Percentiles rank a stretch among this genome's conserved stretches.
Conservation (phyloP, 92 coral and sea anemone genomes). For the Micromussa lordhowensis region DNA sequence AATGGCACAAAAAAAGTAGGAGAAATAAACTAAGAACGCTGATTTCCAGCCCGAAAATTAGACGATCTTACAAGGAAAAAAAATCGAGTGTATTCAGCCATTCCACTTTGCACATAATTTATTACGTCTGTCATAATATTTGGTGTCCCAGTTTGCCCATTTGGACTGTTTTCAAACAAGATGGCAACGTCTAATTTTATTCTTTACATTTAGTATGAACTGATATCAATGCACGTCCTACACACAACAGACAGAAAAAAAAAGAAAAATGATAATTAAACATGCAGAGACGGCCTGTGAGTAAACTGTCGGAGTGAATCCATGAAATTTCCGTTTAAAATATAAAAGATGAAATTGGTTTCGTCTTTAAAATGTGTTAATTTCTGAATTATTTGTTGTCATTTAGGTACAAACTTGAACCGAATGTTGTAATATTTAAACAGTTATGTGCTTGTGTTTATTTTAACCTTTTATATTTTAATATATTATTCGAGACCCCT, state of each 20-base stretch:
- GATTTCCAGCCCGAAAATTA: too few species aligned
- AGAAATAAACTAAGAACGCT: too few species aligned
- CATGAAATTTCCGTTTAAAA: neutral
- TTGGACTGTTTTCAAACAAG: neutral
- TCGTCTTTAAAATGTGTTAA: neutral
- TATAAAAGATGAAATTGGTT: neutral
- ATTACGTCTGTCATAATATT: neutral
- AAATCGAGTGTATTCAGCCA: neutral
- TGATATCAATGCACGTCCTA: neutral
- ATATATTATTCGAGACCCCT: neutral
- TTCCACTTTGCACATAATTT: neutral
- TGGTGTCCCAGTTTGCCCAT: neutral
- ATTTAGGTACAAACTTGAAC: neutral
- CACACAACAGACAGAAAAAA: neutral
- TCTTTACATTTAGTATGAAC: neutral
- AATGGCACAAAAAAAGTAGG: too few species aligned
- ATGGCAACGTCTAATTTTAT: neutral
- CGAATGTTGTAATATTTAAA: neutral
- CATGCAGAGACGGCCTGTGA: neutral
- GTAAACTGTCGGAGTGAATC: neutral
- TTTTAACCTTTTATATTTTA: neutral
- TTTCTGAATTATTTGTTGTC: neutral
- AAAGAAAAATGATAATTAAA: neutral
- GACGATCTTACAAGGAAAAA: too few species aligned
- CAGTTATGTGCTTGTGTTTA: neutral